Evolutionary conservation across 2,113 vertebrate species (phyloP).

Genomic region (Crotalus tigris): DNA sequence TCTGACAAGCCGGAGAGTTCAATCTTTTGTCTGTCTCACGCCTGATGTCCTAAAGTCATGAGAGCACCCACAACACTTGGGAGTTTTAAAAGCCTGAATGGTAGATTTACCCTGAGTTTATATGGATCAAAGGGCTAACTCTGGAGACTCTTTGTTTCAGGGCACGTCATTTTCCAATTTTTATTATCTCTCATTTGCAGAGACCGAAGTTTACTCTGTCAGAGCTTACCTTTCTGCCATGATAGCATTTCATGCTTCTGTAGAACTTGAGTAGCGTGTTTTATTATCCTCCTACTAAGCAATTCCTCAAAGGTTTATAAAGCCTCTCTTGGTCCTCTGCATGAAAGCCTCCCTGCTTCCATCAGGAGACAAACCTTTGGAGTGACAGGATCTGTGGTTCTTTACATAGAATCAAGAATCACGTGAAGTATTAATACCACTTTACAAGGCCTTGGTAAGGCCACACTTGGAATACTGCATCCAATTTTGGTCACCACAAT

Average conservation of each 20-base stretch:
- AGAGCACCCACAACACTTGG: background rate
- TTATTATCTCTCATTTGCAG: background rate
- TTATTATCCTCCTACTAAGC: background rate
- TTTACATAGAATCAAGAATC: too few relatives aligned
- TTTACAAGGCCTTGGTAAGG: too few relatives aligned
- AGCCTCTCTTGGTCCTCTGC: background rate
- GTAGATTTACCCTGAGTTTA: background rate
- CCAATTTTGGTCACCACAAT: too few relatives aligned
- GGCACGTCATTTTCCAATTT: background rate
- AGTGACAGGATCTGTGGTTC: too few relatives aligned
- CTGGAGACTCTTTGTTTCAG: background rate
- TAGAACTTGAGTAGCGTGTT: background rate
- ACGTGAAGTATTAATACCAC: too few relatives aligned
- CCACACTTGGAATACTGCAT: too few relatives aligned
- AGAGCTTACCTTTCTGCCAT: background rate
- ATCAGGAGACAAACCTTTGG: too few relatives aligned
- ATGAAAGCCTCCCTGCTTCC: background rate
- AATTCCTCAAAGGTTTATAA: background rate
- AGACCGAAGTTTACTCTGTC: background rate
- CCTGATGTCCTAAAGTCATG: background rate
- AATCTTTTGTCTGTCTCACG: background rate
- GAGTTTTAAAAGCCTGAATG: background rate
- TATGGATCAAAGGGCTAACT: background rate
- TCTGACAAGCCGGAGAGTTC: background rate
- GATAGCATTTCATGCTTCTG: background rate